A percentile compares a stretch with the other conserved stretches of the same genome.
phyloP scores from a whole-genome alignment of 2,888 invertebrate species.

The Troides oblongomaculatus region DNA sequence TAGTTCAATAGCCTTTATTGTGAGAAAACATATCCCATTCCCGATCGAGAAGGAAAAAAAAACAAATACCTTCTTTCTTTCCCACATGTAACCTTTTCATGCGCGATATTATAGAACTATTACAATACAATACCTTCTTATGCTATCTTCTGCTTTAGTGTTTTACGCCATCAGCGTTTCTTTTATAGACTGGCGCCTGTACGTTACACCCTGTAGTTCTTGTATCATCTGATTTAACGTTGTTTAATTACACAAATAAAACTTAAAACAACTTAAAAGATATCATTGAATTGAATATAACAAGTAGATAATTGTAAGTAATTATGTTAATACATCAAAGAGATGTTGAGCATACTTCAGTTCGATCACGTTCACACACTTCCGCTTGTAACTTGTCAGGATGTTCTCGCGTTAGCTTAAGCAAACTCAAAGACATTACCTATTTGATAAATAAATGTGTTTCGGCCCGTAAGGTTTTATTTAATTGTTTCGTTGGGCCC shows the following conservation, averaged over 20 bases:
- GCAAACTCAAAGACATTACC: slow-evolving; percentile 3
- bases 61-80: not conserved
- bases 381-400: not conserved
- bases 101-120: not conserved
- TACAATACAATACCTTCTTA: not conserved
- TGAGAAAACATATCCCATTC: not conserved
- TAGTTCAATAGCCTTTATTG: not conserved
- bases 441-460: not conserved
- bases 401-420: not conserved
- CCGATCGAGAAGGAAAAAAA: not conserved
- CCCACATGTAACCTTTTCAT: not conserved
- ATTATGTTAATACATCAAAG: not conserved
- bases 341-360: not conserved
- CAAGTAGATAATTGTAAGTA: not conserved
- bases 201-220: not conserved
- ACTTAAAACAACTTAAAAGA: no score
- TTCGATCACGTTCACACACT: not conserved
- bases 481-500: not conserved
- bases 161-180: no score
- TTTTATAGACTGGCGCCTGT: not conserved
- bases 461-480: not conserved
- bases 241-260: not conserved
- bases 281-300: not conserved
- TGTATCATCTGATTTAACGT: not conserved
- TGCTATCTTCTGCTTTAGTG: not conserved